Conservation (phyloP, 2,113 vertebrate genomes). For the Chaetodon auriga region DNA sequence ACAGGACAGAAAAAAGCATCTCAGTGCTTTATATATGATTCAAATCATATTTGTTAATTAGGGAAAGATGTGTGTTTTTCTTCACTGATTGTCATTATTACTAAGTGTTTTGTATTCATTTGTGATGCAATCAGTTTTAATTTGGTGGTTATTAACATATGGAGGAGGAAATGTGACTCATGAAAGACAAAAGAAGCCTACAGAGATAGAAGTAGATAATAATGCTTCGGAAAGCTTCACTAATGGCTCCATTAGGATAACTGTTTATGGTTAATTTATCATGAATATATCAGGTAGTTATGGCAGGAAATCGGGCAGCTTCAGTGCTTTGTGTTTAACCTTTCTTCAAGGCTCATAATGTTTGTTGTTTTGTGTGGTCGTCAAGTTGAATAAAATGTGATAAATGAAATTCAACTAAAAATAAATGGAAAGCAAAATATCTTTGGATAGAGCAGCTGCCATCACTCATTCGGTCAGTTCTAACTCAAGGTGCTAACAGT, state of each 20-base stretch:
- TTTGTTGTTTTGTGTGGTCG: neutral
- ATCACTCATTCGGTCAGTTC: conserved; percentile 7
- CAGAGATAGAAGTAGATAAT: neutral
- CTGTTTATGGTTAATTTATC: neutral
- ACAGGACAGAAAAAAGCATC: neutral
- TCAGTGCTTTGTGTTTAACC: conserved; percentile 1
- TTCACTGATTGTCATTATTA: neutral
- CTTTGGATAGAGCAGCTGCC: conserved; percentile 36
- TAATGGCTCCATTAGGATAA: neutral
- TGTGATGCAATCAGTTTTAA: neutral
- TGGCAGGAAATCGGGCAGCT: neutral
- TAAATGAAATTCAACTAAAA: neutral
- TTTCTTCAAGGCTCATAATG: neutral
- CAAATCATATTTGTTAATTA: neutral
- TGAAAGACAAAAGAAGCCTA: neutral
- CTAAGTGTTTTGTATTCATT: neutral
- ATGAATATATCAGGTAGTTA: neutral
- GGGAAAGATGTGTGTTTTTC: neutral
- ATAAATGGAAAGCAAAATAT: conserved; percentile 19
- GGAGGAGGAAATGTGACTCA: neutral
- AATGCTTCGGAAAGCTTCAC: neutral
- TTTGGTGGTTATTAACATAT: neutral
- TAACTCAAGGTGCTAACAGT: conserved; percentile 36
- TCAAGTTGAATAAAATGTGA: conserved; percentile 5
- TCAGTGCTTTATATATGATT: neutral